Base-by-base conservation (phyloP, 2,888 invertebrate species). In the Leptinotarsa tumamoca region DNA sequence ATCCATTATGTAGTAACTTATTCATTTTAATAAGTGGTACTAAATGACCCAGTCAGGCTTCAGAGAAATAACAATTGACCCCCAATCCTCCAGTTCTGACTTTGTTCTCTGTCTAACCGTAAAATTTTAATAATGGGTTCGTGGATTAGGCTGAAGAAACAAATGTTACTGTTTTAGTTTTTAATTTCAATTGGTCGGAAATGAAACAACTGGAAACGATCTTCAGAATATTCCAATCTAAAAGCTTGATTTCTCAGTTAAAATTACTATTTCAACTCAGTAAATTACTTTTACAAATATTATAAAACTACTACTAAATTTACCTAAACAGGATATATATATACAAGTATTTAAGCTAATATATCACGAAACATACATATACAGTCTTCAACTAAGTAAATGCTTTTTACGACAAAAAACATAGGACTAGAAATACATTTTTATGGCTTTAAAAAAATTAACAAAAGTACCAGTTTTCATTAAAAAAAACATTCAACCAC, bases 371-470 rank as follows among this genome's bases (percentile, higher is more conserved):
- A 80, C 78, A 75, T 79, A 70, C 76, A 79, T 76, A 68, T 75
- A 78, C 80, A 80, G 76, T 80, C 79, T 78, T 80, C 58, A 70
- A 70, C 58, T 49, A 70, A 58, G 70, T 70, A 61, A 70, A 70
- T 70, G 70, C 58, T 70, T 70, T 70, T 54, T 33, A 58, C 43
- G 58, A 33, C 43, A 43, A 33, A 70, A 70, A 70, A 70, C 70
- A 70, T 49, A 51, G 49, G 82, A 81, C 82, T 82, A 82, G 82
- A 81, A 80, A 81, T 80, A 78, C 77, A 75, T 80, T 78, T 79
- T 78, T 73, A 80, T 78, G 70, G 69, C 80, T 78, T 78, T 74
- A 77, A 72, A 51, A 76, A 73, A 67, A 71, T 23, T 70, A 70
- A 77, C 68, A 69, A 63, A 71, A 50, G 13, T 67, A 52, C 51